Base-by-base conservation (phyloP, 1,140 invertebrate species). In the Drosophila bipectinata region DNA sequence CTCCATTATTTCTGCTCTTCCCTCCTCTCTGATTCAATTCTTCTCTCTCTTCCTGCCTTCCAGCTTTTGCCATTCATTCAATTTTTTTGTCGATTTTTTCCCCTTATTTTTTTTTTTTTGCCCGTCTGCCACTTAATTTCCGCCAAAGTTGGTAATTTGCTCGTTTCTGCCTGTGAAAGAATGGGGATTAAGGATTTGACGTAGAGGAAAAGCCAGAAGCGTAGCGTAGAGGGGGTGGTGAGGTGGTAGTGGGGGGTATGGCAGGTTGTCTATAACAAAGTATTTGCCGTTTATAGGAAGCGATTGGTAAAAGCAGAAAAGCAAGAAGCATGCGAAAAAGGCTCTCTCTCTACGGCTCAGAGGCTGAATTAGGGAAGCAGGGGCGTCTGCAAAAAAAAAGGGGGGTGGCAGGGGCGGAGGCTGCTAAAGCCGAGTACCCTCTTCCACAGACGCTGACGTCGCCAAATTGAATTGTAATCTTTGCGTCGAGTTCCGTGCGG, bases 111-210 rank as follows among this genome's bases (percentile, higher is more conserved):
- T 28, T 28, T 28, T 57, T 58, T 67, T 59, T 69, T 51, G 63
- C 62, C 49, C 56, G 81, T 75, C 73, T 84, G 81, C 81, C 82
- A 84, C 81, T 84, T 84, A 84, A 84, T 84, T 84, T 84, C 81
- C 81, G 73, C 81, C 73, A 85, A 84, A 84, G 81, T 84, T 84
- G 66, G 81, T 83, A 82, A 82, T 82, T 82, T 82, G 72, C 72
- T 74, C 71, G 72, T 68, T 77, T 76, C 56, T 57, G 64, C 44
- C 62, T 61, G 26, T 54, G 49, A 61, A 75, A 75, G 66, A 69
- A 69, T 69, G 63, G 51, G 72, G 61, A 76, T 75, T 67, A 76
- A 49, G 54, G 61, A 67, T 75, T 67, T 67, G 54, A 59, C 54
- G 61, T 51, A 30, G 26, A 6, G 26, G 26, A 28, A 28, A 28